Base-by-base conservation (phyloP, 1,140 invertebrate genomes). In the Cryptotermes secundus region DNA sequence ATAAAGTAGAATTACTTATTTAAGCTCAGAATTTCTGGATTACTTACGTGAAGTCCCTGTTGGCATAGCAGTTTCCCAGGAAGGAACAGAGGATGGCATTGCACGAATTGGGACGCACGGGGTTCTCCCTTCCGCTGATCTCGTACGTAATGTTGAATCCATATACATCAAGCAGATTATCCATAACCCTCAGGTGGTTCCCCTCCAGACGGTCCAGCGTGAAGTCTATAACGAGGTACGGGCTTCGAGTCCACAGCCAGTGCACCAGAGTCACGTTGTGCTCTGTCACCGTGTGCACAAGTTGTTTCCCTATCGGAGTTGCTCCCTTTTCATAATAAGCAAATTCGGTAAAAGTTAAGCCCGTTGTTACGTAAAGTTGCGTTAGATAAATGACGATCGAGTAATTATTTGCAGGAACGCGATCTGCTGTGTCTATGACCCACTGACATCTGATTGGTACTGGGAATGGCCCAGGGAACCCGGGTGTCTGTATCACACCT, bases 101-200 rank as follows among this genome's bases (percentile, higher is more conserved):
- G 88, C 96, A 98, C 12, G 94, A 92, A 53, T 93, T 90, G 3
- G 90, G 86, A 86, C 92, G 92, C 34, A 91, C 90, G 22, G 90
- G 87, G 53, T 88, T 88, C 85, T 90, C 88, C 87, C 86, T 2
- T 89, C 89, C 34, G 86, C 86, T 36, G 88, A 97, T 94, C 88
- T 97, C 96, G 88, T 97, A 98, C 9, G 96, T 98, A 86, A 98
- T 94, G 89, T 98, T 98, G 90, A 98, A 97, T 14, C 97, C 97
- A 88, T 95, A 97, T 4, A 97, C 96, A 86, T 97, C 94, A 34
- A 97, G 90, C 19, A 98, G 90, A 82, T 94, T 93, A 86, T 96
- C 93, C 72, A 96, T 89, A 0, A 96, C 96, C 2, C 97, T 90
- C 65, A 98, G 90, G 89, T 98, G 96, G 65, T 96, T 95, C 10